These are phyloP conservation scores for Portevinia maculata DNA, from an alignment of 2,888 invertebrate genomes.

Conservation along the genomic window DNA sequence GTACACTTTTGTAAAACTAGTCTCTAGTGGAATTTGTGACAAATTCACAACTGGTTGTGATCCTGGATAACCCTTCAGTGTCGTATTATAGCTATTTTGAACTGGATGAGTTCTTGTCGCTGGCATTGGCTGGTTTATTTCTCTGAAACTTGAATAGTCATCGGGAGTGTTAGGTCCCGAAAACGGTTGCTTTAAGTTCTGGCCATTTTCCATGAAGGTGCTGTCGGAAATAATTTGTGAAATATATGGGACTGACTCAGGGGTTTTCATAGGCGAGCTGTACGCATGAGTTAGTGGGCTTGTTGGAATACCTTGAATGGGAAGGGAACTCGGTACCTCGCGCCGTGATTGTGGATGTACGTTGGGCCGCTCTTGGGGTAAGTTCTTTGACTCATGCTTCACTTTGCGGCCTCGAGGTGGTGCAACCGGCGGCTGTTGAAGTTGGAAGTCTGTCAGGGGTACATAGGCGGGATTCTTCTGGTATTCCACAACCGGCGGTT, in stretches of 20 bases:
- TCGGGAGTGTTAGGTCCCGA: slow-evolving; percentile 45
- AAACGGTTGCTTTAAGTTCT: slow-evolving; percentile 16
- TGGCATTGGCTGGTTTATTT: slow-evolving; percentile 11
- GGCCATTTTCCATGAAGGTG: slow-evolving; percentile 41
- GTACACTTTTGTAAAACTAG: slow-evolving; percentile 65
- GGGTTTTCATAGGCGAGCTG: slow-evolving; percentile 47
- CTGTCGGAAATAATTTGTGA: slow-evolving; percentile 35
- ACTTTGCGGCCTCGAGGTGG: slow-evolving; percentile 68
- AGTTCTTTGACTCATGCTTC: slow-evolving; percentile 14
- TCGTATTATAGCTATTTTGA: slow-evolving; percentile 20
- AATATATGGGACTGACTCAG: not conserved
- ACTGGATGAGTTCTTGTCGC: not conserved
- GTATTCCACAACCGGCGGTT: slow-evolving; percentile 43
- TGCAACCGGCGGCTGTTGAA: slow-evolving; percentile 69
- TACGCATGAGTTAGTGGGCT: slow-evolving; percentile 43
- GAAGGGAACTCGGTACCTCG: slow-evolving; percentile 41
- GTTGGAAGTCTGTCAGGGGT: slow-evolving; percentile 39
- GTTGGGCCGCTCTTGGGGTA: slow-evolving; percentile 56
- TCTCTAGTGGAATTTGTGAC: slow-evolving; percentile 65
- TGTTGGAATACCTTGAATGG: slow-evolving; percentile 38
- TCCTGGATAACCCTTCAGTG: slow-evolving; percentile 9
- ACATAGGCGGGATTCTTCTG: slow-evolving; percentile 65
- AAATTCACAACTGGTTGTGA: slow-evolving; percentile 49
- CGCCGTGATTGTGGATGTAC: slow-evolving; percentile 23
- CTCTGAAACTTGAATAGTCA: slow-evolving; percentile 31